phyloP scores from a whole-genome alignment of 2,113 vertebrate species.

The Oncorhynchus clarkii region DNA sequence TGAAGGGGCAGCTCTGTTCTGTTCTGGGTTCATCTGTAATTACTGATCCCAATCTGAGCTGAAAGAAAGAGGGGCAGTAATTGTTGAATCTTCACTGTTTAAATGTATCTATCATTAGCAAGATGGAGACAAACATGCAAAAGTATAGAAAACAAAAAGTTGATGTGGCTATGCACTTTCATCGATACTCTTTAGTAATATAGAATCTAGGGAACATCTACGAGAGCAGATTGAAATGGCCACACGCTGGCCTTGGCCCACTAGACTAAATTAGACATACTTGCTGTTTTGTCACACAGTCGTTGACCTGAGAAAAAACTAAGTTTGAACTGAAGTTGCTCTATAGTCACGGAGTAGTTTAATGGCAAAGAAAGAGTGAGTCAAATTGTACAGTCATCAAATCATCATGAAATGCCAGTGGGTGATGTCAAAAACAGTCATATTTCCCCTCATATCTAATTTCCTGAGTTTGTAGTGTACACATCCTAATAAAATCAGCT shows the following conservation, averaged over 20 bases:
- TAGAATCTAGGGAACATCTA: no score
- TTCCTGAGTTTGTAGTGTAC: conserved; percentile 44
- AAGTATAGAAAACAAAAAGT: not conserved
- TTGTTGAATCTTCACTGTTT: conserved; percentile 14
- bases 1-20: not conserved
- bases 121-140: not conserved
- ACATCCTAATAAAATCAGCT: conserved; percentile 40
- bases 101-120: conserved; percentile 1
- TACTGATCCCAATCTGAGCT: conserved; percentile 25
- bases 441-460: conserved; percentile 39
- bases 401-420: conserved; percentile 12
- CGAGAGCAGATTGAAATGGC: not conserved
- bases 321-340: not conserved
- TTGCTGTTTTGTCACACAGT: not conserved
- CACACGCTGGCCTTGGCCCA: not conserved
- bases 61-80: conserved; percentile 22
- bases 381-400: conserved; percentile 3
- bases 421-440: conserved; percentile 21
- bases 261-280: not conserved
- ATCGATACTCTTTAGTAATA: no score
- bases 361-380: not conserved
- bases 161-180: not conserved
- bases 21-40: conserved; percentile 16
- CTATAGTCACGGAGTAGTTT: not conserved
- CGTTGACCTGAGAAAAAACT: not conserved